Evolutionary conservation across 2,797 vertebrate genomes (phyloP), one percentile per base, ranked within the genome.

Genomic region (Aplochiton taeniatus): DNA sequence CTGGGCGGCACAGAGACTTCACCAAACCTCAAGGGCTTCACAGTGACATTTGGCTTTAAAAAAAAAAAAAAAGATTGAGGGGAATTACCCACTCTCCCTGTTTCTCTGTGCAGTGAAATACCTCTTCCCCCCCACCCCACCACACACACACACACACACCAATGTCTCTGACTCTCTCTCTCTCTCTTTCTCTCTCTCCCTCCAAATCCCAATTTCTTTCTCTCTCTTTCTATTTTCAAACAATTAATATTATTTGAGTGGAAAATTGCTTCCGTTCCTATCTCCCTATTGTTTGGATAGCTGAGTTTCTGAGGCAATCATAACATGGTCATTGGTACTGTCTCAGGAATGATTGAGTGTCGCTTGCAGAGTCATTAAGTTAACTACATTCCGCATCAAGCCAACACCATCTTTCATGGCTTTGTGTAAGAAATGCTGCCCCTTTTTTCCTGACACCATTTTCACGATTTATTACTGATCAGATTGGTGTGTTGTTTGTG

Each of bases 191-290:
- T 44, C 13, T 65, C 19, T 63, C 43, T 46, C 17, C 72, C 46
- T 74, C 31, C 31, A 31, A 31, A 6, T 31, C 31, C 31, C 31
- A 12, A 11, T 59, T 14, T 8, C 53, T 66, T 56, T 64, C 69
- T 42, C 44, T 48, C 46, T 69, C 74, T 47, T 72, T 55, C 70
- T 62, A 60, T 31, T 42, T 42, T 69, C 77, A 81, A 83, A 82
- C 79, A 83, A 84, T 86, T 83, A 83, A 80, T 72, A 77, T 62
- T 61, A 63, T 61, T 54, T 45, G 0, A 77, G 56, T 73, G 74
- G 83, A 79, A 70, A 85, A 82, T 75, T 78, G 61, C 69, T 66
- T 80, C 67, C 51, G 66, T 60, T 55, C 75, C 65, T 56, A 79
- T 51, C 48, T 76, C 46, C 75, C 18, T 61, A 68, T 74, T 79